A percentile compares a stretch with the other conserved stretches of the same genome.
phyloP scores from a whole-genome alignment of 2,113 vertebrate species.

The Daphoenositta chrysoptera region DNA sequence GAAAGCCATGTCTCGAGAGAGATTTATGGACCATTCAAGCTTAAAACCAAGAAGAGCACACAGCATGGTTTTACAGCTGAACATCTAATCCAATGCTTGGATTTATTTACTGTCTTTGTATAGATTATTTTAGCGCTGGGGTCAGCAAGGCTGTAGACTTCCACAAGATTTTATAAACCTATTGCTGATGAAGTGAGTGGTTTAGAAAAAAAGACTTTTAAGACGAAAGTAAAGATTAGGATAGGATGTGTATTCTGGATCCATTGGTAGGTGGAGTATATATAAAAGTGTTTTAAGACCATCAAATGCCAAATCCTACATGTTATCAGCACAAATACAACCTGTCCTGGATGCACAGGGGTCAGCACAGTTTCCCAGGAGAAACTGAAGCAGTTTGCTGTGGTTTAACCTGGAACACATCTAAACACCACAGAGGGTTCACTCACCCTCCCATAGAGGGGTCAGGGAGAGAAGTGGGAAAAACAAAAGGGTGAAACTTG shows the following conservation, averaged over 20 bases:
- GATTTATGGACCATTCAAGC: neutral
- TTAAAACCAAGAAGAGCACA: neutral
- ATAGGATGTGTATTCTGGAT: neutral
- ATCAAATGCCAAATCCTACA: neutral
- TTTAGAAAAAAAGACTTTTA: neutral
- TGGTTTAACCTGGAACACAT: neutral
- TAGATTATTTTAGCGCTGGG: neutral
- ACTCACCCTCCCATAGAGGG: rapidly evolving
- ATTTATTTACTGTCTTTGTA: constrained; percentile 8
- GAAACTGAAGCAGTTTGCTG: neutral
- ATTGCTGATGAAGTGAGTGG: neutral
- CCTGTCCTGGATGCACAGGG: neutral
- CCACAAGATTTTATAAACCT: neutral
- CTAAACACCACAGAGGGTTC: neutral
- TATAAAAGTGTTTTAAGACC: neutral
- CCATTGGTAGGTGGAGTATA: neutral
- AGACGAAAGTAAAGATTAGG: neutral
- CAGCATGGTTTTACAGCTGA: neutral
- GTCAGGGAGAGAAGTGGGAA: neutral
- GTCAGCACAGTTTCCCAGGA: neutral
- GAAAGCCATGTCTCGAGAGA: neutral
- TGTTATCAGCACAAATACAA: neutral
- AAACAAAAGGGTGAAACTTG: neutral
- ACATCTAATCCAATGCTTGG: neutral
- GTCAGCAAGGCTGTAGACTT: neutral